Evolutionary conservation across 1,140 invertebrate genomes (phyloP).

Genomic region (Rhopalosiphum padi): DNA sequence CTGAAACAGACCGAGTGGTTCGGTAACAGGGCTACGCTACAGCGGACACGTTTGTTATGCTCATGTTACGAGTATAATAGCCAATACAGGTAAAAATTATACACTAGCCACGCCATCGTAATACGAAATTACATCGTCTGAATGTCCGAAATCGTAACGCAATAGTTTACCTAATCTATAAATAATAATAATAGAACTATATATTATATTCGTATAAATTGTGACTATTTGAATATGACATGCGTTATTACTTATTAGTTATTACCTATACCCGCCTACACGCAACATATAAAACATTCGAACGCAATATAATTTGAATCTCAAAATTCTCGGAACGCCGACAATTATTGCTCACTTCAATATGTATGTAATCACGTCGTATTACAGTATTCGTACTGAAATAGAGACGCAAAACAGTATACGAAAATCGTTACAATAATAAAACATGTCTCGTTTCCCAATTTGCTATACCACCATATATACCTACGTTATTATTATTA

Average conservation of each 20-base stretch:
- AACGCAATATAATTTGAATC: not conserved
- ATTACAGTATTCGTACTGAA: not conserved
- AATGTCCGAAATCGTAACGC: not conserved
- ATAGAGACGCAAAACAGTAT: not conserved
- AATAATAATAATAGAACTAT: not conserved
- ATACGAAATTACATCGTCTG: not conserved
- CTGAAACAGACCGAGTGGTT: not conserved
- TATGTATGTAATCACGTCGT: not conserved
- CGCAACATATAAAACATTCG: not conserved
- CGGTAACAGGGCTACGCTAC: not conserved
- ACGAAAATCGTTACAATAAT: not conserved
- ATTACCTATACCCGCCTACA: not conserved
- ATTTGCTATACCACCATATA: not conserved
- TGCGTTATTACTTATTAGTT: not conserved
- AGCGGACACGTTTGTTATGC: not conserved
- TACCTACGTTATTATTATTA: not conserved
- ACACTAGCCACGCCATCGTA: not conserved
- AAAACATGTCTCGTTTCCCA: not conserved
- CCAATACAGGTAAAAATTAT: not conserved
- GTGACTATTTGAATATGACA: not conserved
- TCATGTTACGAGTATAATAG: not conserved
- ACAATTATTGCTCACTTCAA: not conserved
- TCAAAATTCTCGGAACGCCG: not conserved
- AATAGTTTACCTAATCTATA: not conserved
- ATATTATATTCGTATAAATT: not conserved